Conservation (phyloP, 1,140 invertebrate species). For the Drosophila asahinai region DNA sequence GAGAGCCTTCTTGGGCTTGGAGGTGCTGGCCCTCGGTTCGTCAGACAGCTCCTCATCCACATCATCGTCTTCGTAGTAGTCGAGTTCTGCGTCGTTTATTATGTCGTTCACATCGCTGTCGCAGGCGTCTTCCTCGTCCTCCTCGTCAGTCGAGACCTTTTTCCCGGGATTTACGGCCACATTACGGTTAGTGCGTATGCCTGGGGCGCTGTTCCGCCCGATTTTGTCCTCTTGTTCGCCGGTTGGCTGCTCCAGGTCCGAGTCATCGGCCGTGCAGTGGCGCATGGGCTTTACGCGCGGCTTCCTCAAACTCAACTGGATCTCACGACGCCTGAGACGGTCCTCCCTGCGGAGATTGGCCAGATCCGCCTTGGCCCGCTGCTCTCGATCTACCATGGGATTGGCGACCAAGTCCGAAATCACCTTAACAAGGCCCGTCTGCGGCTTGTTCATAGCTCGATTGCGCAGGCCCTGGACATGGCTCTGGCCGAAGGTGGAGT, state of each 20-base stretch:
- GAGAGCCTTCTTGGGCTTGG: background rate
- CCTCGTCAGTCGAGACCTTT: background rate
- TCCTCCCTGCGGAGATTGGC: slow-evolving; percentile 18
- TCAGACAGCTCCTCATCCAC: background rate
- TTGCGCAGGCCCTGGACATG: slow-evolving; percentile 48
- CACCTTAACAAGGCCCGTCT: slow-evolving; percentile 35
- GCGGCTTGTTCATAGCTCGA: slow-evolving; percentile 31
- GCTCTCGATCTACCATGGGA: slow-evolving; percentile 37
- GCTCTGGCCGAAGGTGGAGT: slow-evolving; percentile 47
- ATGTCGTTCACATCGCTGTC: slow-evolving; percentile 3
- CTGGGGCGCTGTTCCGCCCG: background rate
- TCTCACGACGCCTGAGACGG: slow-evolving; percentile 25
- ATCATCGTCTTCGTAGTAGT: background rate
- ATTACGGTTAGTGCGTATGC: slow-evolving; percentile 44
- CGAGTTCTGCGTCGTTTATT: background rate
- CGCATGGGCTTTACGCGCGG: slow-evolving; percentile 24
- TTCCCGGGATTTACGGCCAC: background rate
- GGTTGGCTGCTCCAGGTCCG: slow-evolving; percentile 11
- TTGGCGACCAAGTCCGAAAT: slow-evolving; percentile 30
- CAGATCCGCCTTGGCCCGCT: slow-evolving; percentile 29
- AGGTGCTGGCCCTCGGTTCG: background rate
- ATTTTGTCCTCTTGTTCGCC: background rate
- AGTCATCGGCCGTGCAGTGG: slow-evolving; percentile 45
- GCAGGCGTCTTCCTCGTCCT: background rate
- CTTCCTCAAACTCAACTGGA: slow-evolving; percentile 24